phyloP scores from a whole-genome alignment of 1,140 invertebrate species.

The Tenebrio molitor region DNA sequence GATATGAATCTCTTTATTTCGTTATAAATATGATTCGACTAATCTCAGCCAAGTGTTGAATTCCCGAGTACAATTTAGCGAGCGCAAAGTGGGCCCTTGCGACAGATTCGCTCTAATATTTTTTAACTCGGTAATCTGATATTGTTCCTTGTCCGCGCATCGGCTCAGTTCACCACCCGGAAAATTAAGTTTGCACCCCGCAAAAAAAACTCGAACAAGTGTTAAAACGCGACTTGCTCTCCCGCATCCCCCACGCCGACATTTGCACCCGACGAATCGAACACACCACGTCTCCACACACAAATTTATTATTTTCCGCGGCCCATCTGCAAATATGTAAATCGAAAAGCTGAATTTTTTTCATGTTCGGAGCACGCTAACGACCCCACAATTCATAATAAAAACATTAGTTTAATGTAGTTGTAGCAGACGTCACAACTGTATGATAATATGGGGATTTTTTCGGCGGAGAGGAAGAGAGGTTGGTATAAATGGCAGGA shows the following conservation, averaged over 20 bases:
- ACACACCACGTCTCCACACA: not conserved
- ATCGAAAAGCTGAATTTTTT: not conserved
- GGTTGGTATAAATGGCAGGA: conserved; percentile 58
- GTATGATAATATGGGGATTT: conserved; percentile 56
- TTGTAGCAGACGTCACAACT: conserved; percentile 56
- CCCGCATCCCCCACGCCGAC: not conserved
- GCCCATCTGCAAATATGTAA: not conserved
- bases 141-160: conserved; percentile 62
- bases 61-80: conserved; percentile 48
- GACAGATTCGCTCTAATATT: conserved; percentile 56
- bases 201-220: conserved; percentile 61
- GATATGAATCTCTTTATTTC: conserved; percentile 48
- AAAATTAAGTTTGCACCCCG: conserved; percentile 65
- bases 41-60: conserved; percentile 60
- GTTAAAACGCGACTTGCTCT: conserved; percentile 48
- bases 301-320: not conserved
- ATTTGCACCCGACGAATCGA: not conserved
- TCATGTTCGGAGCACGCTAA: conserved; percentile 1
- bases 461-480: conserved; percentile 55
- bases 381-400: conserved; percentile 42
- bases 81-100: conserved; percentile 32
- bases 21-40: conserved; percentile 49
- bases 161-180: conserved; percentile 64
- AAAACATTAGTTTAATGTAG: conserved; percentile 47
- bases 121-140: conserved; percentile 64